phyloP scores from a whole-genome alignment of 2,888 invertebrate genomes.

The Drosophila nr. fundita region DNA sequence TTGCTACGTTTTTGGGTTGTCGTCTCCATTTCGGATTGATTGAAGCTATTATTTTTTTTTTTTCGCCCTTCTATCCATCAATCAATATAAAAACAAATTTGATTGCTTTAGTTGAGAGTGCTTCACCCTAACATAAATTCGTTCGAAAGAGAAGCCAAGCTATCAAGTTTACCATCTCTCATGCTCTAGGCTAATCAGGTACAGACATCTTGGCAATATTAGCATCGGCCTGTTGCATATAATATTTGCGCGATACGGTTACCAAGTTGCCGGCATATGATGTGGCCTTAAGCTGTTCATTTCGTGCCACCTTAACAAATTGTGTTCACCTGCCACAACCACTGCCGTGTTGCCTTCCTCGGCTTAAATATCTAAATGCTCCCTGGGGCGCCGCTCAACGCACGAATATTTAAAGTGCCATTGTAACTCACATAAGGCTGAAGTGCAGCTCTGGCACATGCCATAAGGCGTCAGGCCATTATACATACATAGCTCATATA shows the following conservation, averaged over 20 bases:
- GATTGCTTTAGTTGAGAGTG: slow-evolving; percentile 2
- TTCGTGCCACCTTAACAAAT: slow-evolving; percentile 27
- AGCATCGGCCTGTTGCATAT: not conserved
- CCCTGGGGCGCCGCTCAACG: slow-evolving; percentile 47
- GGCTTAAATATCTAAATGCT: slow-evolving; percentile 53
- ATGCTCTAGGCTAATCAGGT: not conserved
- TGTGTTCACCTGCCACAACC: slow-evolving; percentile 33
- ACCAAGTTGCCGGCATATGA: slow-evolving; percentile 8
- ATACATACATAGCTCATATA: slow-evolving; percentile 20
- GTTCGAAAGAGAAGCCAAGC: not conserved
- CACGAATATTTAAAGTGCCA: slow-evolving; percentile 52
- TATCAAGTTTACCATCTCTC: not conserved
- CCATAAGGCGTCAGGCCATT: slow-evolving; percentile 27
- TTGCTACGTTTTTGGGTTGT: slow-evolving; percentile 47
- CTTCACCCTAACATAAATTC: not conserved
- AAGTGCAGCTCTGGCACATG: slow-evolving; percentile 33
- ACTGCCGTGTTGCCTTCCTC: not conserved
- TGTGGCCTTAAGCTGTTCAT: slow-evolving; percentile 28
- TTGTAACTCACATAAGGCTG: slow-evolving; percentile 37
- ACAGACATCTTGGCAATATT: slow-evolving; percentile 9
- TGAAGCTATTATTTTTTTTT: slow-evolving; percentile 35
- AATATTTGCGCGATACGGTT: not conserved
- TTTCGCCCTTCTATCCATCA: not conserved
- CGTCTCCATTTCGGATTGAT: slow-evolving; percentile 50
- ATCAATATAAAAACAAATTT: not conserved